phyloP scores from a whole-genome alignment of 2,113 vertebrate genomes.

The Lucifuga dentata region DNA sequence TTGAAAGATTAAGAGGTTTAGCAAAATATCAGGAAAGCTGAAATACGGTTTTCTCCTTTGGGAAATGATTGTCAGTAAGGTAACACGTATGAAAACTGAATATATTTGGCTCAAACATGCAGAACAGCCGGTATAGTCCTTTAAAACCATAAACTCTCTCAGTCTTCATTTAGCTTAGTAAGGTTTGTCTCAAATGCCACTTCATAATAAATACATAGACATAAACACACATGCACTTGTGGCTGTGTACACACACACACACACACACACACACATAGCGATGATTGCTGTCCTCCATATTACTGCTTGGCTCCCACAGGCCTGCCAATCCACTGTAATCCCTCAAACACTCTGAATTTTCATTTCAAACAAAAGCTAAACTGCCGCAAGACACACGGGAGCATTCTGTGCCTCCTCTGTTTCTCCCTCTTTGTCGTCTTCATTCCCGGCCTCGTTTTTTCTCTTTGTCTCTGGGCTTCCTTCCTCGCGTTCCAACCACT shows the following conservation, averaged over 20 bases:
- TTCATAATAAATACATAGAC: slow-evolving; percentile 46
- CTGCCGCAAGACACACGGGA: slow-evolving; percentile 77
- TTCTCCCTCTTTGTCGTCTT: not conserved
- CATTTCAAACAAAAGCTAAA: slow-evolving; percentile 86
- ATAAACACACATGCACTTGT: slow-evolving; percentile 39
- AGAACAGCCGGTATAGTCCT: too few species aligned
- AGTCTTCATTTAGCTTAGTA: slow-evolving; percentile 24
- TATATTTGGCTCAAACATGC: too few species aligned
- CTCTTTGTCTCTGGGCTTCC: slow-evolving; percentile 31
- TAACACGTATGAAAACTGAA: too few species aligned
- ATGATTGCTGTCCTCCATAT: slow-evolving; percentile 78
- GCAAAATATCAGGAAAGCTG: too few species aligned
- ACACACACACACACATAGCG: slow-evolving; percentile 63
- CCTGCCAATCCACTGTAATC: slow-evolving; percentile 85
- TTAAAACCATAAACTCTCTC: too few species aligned
- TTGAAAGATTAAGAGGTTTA: too few species aligned
- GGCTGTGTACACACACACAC: slow-evolving; percentile 39
- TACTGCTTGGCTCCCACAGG: slow-evolving; percentile 75
- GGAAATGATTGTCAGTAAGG: too few species aligned
- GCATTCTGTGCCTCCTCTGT: slow-evolving; percentile 62
- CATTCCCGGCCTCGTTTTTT: slow-evolving; percentile 26
- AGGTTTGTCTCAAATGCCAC: slow-evolving; percentile 62
- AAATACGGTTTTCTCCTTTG: too few species aligned
- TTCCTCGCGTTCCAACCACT: slow-evolving; percentile 72
- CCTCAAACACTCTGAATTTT: slow-evolving; percentile 85